These are phyloP conservation scores for Novumbra hubbsi DNA, from an alignment of 2,797 vertebrate genomes.

Conservation along the genomic window DNA sequence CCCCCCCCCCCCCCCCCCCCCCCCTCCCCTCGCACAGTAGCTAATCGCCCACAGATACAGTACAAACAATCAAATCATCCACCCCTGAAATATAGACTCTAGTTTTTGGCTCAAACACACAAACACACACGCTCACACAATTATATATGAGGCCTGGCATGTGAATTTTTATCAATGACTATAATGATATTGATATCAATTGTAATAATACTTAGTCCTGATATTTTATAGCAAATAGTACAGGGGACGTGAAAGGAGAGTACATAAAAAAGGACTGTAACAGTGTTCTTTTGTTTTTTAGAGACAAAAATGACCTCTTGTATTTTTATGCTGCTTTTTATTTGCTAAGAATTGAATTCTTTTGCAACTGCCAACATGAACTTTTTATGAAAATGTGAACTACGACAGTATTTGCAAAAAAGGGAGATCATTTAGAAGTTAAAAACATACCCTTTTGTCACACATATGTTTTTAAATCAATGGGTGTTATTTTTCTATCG, in stretches of 20 bases:
- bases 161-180: conserved; percentile 86
- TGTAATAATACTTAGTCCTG: conserved; percentile 87
- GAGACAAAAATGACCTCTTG: conserved; percentile 85
- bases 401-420: conserved; percentile 85
- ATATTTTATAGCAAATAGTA: conserved; percentile 85
- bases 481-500: conserved; percentile 82
- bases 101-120: conserved; percentile 58
- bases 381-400: conserved; percentile 85
- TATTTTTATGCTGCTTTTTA: conserved; percentile 91
- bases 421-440: conserved; percentile 78
- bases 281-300: conserved; percentile 83
- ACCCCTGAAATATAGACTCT: conserved; percentile 71
- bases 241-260: conserved; percentile 70
- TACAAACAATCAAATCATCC: conserved; percentile 57
- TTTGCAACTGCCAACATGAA: conserved; percentile 86
- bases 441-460: conserved; percentile 68
- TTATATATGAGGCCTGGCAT: conserved; percentile 85
- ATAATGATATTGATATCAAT: conserved; percentile 83
- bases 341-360: conserved; percentile 85
- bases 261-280: conserved; percentile 74
- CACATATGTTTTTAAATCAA: conserved; percentile 79
- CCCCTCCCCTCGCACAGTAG: conserved; percentile 75
- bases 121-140: conserved; percentile 54
- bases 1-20: conserved; percentile 71
- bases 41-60: conserved; percentile 78